phyloP scores from a whole-genome alignment of 2,888 invertebrate species.

The Sphaeridia pumilis region DNA sequence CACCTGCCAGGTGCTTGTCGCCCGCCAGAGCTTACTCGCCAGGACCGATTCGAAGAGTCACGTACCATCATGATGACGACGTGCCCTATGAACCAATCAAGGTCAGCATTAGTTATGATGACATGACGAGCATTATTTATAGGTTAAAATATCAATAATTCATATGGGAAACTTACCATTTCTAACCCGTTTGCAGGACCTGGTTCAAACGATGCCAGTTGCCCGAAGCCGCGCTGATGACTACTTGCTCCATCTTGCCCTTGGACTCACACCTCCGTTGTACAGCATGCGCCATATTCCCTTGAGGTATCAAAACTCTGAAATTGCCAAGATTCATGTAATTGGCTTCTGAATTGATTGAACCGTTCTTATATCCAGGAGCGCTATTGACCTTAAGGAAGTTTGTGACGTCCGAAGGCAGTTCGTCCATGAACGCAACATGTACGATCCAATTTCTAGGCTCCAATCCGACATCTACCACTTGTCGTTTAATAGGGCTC shows the following conservation, averaged over 20 bases:
- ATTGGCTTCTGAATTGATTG: neutral
- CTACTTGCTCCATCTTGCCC: constrained; percentile 7
- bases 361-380: constrained; percentile 15
- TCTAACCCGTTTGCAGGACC: too few species aligned
- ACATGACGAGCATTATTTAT: too few species aligned
- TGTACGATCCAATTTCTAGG: constrained; percentile 12
- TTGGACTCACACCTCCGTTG: constrained; percentile 16
- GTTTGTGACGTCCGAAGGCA: constrained; percentile 29
- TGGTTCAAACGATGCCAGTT: neutral
- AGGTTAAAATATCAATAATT: too few species aligned
- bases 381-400: constrained; percentile 30
- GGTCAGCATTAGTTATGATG: too few species aligned
- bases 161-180: too few species aligned
- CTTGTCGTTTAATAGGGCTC: constrained; percentile 23
- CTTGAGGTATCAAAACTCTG: too few species aligned
- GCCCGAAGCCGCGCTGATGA: constrained; percentile 8
- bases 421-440: constrained; percentile 29
- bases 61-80: too few species aligned
- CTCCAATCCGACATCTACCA: constrained; percentile 25
- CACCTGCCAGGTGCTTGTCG: neutral
- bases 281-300: constrained; percentile 26
- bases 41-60: constrained; percentile 13
- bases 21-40: constrained; percentile 6
- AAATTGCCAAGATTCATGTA: neutral
- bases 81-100: too few species aligned